Evolutionary conservation across 1,140 invertebrate genomes (phyloP).

Genomic region (Propsilocerus akamusi): DNA sequence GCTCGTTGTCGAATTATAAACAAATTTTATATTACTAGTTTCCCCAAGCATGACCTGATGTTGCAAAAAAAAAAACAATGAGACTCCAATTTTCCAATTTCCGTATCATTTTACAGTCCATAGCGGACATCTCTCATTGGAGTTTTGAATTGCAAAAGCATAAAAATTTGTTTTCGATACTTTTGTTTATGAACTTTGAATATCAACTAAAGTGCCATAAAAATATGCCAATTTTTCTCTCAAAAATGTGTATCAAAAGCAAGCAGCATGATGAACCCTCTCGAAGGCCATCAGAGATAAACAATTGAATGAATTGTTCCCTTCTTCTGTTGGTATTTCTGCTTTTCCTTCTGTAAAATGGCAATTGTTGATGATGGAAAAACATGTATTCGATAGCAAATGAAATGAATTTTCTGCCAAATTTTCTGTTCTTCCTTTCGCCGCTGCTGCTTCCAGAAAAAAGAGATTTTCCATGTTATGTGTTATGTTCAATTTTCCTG

Average conservation of each 20-base stretch:
- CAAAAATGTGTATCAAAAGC: too few relatives aligned
- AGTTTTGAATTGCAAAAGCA: background rate
- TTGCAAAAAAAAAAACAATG: background rate
- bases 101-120: background rate
- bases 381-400: too few relatives aligned
- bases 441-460: too few relatives aligned
- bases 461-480: too few relatives aligned
- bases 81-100: background rate
- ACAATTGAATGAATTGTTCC: background rate
- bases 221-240: background rate
- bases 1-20: background rate
- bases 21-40: background rate
- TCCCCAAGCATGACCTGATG: too few relatives aligned
- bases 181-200: background rate
- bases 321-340: background rate
- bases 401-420: too few relatives aligned
- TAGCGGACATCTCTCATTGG: background rate
- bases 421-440: too few relatives aligned
- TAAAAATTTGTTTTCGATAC: background rate
- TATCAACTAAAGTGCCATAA: slow-evolving; percentile 3
- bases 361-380: too few relatives aligned
- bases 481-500: too few relatives aligned
- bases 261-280: too few relatives aligned
- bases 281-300: slow-evolving; percentile 2
- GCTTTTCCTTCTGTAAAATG: background rate